Evolutionary conservation across 1,140 invertebrate genomes (phyloP).

Genomic region (Venustaconcha ellipsiformis): DNA sequence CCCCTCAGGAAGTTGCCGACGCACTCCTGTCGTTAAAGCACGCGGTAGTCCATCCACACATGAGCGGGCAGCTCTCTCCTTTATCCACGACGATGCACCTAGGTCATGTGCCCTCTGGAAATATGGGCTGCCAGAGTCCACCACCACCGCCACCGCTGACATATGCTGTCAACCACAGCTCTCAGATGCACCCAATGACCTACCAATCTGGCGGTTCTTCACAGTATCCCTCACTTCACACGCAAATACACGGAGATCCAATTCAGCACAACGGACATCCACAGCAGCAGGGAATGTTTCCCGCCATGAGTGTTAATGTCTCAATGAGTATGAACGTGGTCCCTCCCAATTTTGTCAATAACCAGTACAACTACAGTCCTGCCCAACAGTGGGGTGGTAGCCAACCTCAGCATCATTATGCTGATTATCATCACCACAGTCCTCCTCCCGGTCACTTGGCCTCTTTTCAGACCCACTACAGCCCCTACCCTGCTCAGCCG

Average conservation of each 20-base stretch:
- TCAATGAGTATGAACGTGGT: slow-evolving; percentile 97
- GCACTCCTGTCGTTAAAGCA: slow-evolving; percentile 88
- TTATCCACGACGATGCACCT: slow-evolving; percentile 49
- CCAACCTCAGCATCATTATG: slow-evolving; percentile 37
- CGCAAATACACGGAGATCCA: slow-evolving; percentile 48
- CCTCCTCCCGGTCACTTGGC: slow-evolving; percentile 32
- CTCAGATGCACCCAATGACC: slow-evolving; percentile 41
- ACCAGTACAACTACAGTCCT: slow-evolving; percentile 53
- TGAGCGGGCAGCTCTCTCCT: slow-evolving; percentile 47
- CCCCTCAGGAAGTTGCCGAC: slow-evolving; percentile 80
- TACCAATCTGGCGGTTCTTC: slow-evolving; percentile 64
- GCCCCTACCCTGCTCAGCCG: slow-evolving; percentile 28
- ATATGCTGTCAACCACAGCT: slow-evolving; percentile 51
- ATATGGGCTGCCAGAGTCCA: slow-evolving; percentile 23
- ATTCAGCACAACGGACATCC: slow-evolving; percentile 26
- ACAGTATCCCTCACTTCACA: slow-evolving; percentile 49
- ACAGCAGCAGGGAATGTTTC: slow-evolving; percentile 71
- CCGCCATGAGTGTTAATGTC: slow-evolving; percentile 94
- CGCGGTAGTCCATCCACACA: slow-evolving; percentile 83
- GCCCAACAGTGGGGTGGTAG: slow-evolving; percentile 48
- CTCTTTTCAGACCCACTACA: slow-evolving; percentile 48
- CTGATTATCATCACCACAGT: slow-evolving; percentile 31
- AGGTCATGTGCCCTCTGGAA: slow-evolving; percentile 37
- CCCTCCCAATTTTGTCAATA: slow-evolving; percentile 69
- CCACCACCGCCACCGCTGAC: slow-evolving; percentile 35